phyloP scores from a whole-genome alignment of 2,113 vertebrate genomes.

The Tachysurus vachellii region DNA sequence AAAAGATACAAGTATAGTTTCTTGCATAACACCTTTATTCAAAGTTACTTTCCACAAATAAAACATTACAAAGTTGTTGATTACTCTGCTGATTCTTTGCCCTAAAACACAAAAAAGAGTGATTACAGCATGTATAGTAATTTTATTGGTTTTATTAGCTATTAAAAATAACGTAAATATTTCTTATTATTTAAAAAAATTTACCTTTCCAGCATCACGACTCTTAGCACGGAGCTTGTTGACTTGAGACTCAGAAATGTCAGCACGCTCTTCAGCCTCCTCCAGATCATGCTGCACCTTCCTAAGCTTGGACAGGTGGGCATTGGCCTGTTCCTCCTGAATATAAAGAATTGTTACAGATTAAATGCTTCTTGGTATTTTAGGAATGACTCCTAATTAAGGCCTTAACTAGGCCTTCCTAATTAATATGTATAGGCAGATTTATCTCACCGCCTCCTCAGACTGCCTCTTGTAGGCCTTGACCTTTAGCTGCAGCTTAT shows the following conservation, averaged over 20 bases:
- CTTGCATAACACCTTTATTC: neutral
- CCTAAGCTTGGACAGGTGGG: constrained; percentile 71
- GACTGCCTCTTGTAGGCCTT: constrained; percentile 91
- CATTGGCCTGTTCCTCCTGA: constrained; percentile 70
- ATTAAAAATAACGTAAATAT: neutral
- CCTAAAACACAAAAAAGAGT: neutral
- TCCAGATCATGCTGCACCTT: constrained; percentile 80
- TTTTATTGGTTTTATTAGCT: neutral
- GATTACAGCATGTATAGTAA: neutral
- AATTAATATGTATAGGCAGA: neutral
- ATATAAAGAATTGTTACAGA: neutral
- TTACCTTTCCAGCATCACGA: constrained; percentile 69
- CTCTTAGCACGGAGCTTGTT: constrained; percentile 81
- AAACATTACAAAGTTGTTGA: neutral
- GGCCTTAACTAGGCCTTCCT: neutral
- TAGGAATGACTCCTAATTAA: neutral
- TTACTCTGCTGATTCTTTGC: constrained; percentile 25
- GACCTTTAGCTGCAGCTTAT: constrained; percentile 85
- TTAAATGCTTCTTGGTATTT: neutral
- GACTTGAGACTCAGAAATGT: constrained; percentile 80
- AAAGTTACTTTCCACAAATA: neutral
- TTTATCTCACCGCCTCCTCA: constrained; percentile 76
- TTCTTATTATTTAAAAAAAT: too few species aligned
- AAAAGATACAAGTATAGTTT: neutral
- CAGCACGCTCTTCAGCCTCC: constrained; percentile 81